Base-by-base conservation (phyloP, 2,797 vertebrate species). In the Pantherophis alleghaniensis region DNA sequence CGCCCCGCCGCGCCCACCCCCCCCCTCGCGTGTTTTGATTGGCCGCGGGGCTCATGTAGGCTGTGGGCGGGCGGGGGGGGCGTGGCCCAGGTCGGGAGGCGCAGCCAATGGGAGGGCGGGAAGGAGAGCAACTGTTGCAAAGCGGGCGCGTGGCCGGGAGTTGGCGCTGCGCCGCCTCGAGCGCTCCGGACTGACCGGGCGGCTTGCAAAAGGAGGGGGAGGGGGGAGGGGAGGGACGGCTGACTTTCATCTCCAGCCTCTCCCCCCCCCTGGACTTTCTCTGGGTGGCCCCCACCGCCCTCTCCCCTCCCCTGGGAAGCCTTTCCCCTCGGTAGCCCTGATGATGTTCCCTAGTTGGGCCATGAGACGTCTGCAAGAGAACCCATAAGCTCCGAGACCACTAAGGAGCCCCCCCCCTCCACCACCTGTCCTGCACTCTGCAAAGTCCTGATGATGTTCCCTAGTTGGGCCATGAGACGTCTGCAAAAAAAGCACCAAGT, bases 1-100 rank as follows among this genome's bases (percentile, higher is more conserved):
- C 32, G 69, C 32, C 16, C 32, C 60, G 22, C 22, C 60, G 1
- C 60, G 60, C 24, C 60, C 32, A 9, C 18, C 16, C 7, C 37
- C 37, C 37, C 7, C 2, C 18, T 18, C 32, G 32, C 69, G 32
- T 6, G 0, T 6, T 9, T 1, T 3, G 13, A 66, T 66, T 66
- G 63, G 63, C 55, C 13, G 55, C 59, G 59, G 4, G 69, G 12
- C 69, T 37, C 37, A 37, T 26, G 2, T 0, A 22, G 83, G 20
- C 3, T 0, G 28, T 14, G 63, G 4, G 63, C 26, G 4, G 24
- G 22, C 10, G 1, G 2, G 3, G 37, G 42, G 3, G 16, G 89
- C 66, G 66, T 3, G 47, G 26, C 12, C 0, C 7, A 28, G 18
- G 26, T 2, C 7, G 13, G 61, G 4, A 13, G n/a, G 37, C 26